Evolutionary conservation across 2,797 vertebrate species (phyloP), one percentile per base, ranked within the genome.

Genomic region (Acrossocheilus fasciatus): DNA sequence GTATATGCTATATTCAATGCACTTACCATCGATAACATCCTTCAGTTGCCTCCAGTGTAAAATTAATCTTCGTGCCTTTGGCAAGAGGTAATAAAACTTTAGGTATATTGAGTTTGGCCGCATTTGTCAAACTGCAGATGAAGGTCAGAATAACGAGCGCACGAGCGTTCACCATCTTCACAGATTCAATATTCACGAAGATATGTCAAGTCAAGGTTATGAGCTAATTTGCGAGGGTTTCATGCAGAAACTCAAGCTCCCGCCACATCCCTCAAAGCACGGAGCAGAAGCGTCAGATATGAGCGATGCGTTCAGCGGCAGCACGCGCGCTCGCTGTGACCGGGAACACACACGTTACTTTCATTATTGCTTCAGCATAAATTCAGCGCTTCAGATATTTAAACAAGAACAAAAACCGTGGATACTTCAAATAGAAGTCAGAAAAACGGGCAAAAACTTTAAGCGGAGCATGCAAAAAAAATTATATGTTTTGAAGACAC

Each of bases 1-100:
- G n/a, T 10, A n/a, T 75, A 5, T 0, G 20, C 10, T 57, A 4
- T 76, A n/a, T 57, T 4, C 3, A 23, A 12, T 17, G 4, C n/a
- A 95, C 97, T 98, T 93, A 99, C 98, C 98, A 99, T 94, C 95
- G 96, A 93, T 98, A 99, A 94, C 98, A 99, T 80, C 98, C 98
- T 68, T 97, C 97, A 7, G 96, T 98, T 9, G 97, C 97, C 91
- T 98, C 97, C 94, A 99, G 87, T 1, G 97, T 98, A 94, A 97
- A 99, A 95, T 97, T 97, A 54, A 98, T 97, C 84, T 92, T 94
- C 45, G 97, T 97, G 79, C 94, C 93, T 86, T 97, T 95, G n/a
- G 97, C 95, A 80, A 97, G 96, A 12, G 98, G 98, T 8, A 99
- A 92, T 91, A 99, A 91, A 82, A 99, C 97, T 92, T 98, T 98